Evolutionary conservation across 2,113 vertebrate species (phyloP), one percentile per base, ranked within the genome.

Genomic region (Leucoraja erinaceus): DNA sequence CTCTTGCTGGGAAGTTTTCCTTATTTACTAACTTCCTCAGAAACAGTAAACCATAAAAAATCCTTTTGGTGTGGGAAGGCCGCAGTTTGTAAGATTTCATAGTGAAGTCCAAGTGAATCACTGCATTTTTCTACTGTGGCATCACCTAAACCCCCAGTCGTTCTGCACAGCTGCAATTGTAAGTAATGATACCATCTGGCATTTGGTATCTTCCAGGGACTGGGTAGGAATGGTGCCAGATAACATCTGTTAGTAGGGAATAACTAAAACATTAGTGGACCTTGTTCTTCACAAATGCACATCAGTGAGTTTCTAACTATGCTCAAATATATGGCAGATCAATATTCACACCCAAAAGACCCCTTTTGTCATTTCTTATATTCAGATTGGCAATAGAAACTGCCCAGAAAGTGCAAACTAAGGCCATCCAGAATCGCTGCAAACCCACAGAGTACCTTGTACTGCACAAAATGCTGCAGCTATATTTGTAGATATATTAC

Each of bases 191-290:
- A 90, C 63, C 61, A 90, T 90, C 31, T 90, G 86, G 63, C 86
- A 68, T 22, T n/a, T 90, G 86, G 86, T 63, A 68, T 22, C 28
- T 90, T 70, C 66, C n/a, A 68, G 63, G 63, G 86, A 90, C 63
- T 68, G 63, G 63, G 63, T 90, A 90, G 63, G 63, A 90, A 90
- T 90, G 31, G 18, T 90, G 86, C 86, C 86, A 90, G 86, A 90
- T 70, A 63, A 31, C 16, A 3, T 90, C 33, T 90, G 14, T 90
- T 90, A 18, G 31, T 22, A 70, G 31, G 20, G 33, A 70, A 38
- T 90, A 33, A 38, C 20, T 68, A 90, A 38, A 47, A 38, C 86
- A 38, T 90, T 33, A 90, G 18, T 68, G 63, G 25, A 70, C 68
- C 31, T 68, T 20, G 20, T 70, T 31, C 56, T 90, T 70, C 33